Conservation (phyloP, 1,140 invertebrate species). For the Lordiphosa clarofinis region DNA sequence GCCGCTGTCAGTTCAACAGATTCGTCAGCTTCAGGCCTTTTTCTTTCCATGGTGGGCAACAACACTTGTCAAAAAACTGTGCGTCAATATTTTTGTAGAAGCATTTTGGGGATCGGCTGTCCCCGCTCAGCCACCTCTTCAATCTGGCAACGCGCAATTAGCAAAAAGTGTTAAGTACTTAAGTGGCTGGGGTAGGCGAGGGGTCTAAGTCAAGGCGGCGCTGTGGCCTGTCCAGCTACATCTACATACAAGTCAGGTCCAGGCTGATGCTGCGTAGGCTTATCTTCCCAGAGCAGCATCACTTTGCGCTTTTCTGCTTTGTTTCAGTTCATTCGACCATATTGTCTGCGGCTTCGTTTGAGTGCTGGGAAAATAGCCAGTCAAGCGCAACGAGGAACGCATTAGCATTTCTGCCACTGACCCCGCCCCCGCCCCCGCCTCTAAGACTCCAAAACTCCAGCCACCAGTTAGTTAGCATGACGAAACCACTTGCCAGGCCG, state of each 20-base stretch:
- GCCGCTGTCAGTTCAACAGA: slow-evolving; percentile 39
- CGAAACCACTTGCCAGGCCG: slow-evolving; percentile 48
- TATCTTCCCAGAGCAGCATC: slow-evolving; percentile 34
- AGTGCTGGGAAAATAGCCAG: slow-evolving; percentile 76
- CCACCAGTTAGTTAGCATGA: slow-evolving; percentile 47
- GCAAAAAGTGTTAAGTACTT: slow-evolving; percentile 77
- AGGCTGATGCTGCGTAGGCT: slow-evolving; percentile 52
- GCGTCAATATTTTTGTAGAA: slow-evolving; percentile 26
- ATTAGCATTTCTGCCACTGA: slow-evolving; percentile 69
- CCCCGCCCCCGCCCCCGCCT: slow-evolving; percentile 8
- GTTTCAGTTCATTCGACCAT: slow-evolving; percentile 75
- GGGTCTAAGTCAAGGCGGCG: slow-evolving; percentile 37
- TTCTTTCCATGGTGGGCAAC: slow-evolving; percentile 44
- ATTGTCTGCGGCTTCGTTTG: slow-evolving; percentile 71
- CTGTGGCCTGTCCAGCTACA: slow-evolving; percentile 33
- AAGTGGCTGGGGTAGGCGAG: slow-evolving; percentile 47
- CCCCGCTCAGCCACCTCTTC: slow-evolving; percentile 24
- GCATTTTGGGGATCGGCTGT: slow-evolving; percentile 52
- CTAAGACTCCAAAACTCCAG: slow-evolving; percentile 8
- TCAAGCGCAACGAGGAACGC: slow-evolving; percentile 68
- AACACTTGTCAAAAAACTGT: slow-evolving; percentile 46
- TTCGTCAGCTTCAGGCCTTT: slow-evolving; percentile 34
- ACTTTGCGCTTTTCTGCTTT: slow-evolving; percentile 77
- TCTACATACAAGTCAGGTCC: slow-evolving; percentile 24
- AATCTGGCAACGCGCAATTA: slow-evolving; percentile 56